Evolutionary conservation across 2,113 vertebrate species (phyloP).

Genomic region (Mustelus asterias): DNA sequence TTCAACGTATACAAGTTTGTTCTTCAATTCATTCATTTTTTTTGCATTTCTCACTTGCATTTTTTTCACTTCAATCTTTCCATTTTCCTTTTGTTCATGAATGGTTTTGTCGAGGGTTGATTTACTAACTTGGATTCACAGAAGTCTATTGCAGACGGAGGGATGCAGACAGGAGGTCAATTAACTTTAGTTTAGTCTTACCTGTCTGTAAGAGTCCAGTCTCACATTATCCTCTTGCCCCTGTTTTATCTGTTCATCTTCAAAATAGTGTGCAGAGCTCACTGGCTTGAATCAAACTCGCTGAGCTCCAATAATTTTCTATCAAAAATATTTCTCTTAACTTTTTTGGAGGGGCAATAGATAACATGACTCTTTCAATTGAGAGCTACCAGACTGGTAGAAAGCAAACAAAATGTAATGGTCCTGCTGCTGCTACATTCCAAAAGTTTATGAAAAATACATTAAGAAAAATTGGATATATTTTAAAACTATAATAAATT

Average conservation of each 20-base stretch:
- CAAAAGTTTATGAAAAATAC: background rate
- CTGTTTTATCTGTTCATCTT: background rate
- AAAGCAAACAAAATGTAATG: background rate
- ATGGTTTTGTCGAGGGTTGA: background rate
- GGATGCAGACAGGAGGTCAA: background rate
- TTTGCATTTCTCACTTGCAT: background rate
- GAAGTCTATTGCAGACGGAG: background rate
- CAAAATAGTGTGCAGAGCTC: background rate
- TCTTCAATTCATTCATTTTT: background rate
- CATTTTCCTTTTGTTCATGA: background rate
- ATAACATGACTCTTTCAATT: background rate
- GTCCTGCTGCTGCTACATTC: too few species aligned
- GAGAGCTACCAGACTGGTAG: background rate
- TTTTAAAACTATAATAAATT: background rate
- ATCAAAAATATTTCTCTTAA: background rate
- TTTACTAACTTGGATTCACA: background rate
- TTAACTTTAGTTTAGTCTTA: background rate
- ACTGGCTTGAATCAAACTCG: background rate
- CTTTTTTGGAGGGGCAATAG: background rate
- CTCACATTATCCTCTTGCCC: background rate
- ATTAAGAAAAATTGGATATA: background rate
- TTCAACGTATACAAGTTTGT: too few species aligned
- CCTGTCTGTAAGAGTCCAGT: background rate
- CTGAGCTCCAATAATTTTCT: background rate
- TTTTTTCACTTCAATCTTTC: background rate